Evolutionary conservation across 2,888 invertebrate genomes (phyloP).

Genomic region (Cataglyphis rosenhaueri): DNA sequence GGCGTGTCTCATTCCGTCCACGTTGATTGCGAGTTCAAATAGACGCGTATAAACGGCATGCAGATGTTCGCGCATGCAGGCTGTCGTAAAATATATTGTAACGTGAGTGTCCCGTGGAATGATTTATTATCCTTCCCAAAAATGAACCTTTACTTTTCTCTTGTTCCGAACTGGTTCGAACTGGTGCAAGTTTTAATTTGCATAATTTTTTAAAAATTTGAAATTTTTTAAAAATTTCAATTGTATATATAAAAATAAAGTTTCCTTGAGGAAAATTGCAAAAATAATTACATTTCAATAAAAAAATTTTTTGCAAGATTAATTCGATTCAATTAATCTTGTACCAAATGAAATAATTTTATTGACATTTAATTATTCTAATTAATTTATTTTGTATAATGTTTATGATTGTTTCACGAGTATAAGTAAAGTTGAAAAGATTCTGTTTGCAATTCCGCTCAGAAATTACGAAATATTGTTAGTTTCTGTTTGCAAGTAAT

Average conservation of each 20-base stretch:
- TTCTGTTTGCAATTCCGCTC: conserved; percentile 14
- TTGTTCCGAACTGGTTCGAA: neutral
- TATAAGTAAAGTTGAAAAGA: neutral
- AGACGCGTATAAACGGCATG: conserved; percentile 26
- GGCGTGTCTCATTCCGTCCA: neutral
- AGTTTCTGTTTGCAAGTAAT: neutral
- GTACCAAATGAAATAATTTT: neutral
- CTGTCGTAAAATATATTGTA: conserved; percentile 6
- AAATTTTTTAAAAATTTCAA: conserved; percentile 7
- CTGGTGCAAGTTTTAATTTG: neutral
- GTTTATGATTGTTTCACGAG: neutral
- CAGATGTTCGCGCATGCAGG: neutral
- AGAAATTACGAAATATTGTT: neutral
- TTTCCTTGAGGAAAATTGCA: neutral
- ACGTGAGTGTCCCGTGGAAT: neutral
- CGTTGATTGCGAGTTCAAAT: conserved; percentile 37
- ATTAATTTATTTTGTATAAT: neutral
- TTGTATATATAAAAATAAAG: neutral
- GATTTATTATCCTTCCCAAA: neutral
- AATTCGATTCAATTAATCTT: neutral
- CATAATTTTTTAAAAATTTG: conserved; percentile 9
- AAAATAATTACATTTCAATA: neutral
- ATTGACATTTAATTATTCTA: neutral
- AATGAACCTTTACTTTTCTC: neutral
- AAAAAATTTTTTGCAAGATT: neutral